These are phyloP conservation scores for Megalurothrips usitatus DNA, from an alignment of 2,888 invertebrate species.

Conservation along the genomic window DNA sequence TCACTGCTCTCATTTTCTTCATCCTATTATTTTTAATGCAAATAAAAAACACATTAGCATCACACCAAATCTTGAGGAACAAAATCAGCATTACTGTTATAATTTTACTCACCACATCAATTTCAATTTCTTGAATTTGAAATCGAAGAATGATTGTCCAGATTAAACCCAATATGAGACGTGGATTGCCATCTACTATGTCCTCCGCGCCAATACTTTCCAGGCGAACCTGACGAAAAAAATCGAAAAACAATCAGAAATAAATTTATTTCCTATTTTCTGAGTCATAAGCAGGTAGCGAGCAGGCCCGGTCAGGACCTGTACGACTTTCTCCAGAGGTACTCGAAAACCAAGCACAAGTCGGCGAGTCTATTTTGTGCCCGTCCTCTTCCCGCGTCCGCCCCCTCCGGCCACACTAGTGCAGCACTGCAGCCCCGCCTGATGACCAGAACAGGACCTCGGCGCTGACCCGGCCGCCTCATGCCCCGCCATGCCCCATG, in stretches of 20 bases:
- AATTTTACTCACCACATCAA: constrained; percentile 73
- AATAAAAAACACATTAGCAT: constrained; percentile 31
- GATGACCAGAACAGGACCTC: too few species aligned
- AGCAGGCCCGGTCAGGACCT: too few species aligned
- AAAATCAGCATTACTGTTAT: not conserved
- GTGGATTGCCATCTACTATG: constrained; percentile 96
- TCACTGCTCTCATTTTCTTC: constrained; percentile 95
- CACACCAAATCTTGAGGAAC: not conserved
- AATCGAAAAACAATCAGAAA: not conserved
- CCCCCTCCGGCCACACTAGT: too few species aligned
- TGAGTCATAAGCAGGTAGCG: too few species aligned
- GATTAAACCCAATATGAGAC: constrained; percentile 93
- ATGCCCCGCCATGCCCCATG: too few species aligned
- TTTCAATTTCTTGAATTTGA: constrained; percentile 98
- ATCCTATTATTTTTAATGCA: constrained; percentile 60
- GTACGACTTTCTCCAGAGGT: too few species aligned
- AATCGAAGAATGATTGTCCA: constrained; percentile 99
- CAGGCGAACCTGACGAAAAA: constrained; percentile 69
- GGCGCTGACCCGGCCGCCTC: too few species aligned
- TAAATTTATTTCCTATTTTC: too few species aligned
- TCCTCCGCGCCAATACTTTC: constrained; percentile 99
- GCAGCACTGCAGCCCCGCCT: too few species aligned
- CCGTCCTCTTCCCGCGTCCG: too few species aligned
- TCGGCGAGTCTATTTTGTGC: too few species aligned
- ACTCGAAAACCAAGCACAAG: too few species aligned